These are phyloP conservation scores for Pterostichus niger DNA, from an alignment of 2,888 invertebrate genomes.

Conservation along the genomic window DNA sequence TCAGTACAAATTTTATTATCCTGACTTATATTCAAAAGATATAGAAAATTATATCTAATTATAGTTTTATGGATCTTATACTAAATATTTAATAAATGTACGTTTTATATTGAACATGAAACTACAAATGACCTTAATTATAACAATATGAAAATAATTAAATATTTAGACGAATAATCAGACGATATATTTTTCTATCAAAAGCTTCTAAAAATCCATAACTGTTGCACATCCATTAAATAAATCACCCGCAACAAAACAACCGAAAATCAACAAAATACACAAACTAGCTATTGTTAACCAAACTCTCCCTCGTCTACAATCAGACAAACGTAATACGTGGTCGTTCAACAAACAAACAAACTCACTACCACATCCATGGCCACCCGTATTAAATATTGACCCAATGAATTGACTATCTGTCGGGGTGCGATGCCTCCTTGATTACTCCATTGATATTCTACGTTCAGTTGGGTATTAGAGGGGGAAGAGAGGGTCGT, in stretches of 20 bases:
- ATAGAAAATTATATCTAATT: no score
- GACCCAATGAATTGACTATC: conserved; percentile 53
- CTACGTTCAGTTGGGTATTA: conserved; percentile 5
- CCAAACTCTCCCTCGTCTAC: background rate
- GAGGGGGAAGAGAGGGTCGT: conserved; percentile 5
- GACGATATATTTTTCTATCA: background rate
- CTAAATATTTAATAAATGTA: no score
- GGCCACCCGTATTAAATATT: conserved; percentile 53
- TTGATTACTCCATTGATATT: conserved; percentile 57
- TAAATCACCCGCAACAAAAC: conserved; percentile 3
- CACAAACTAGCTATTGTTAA: conserved; percentile 11
- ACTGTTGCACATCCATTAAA: conserved; percentile 2
- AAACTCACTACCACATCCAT: conserved; percentile 14
- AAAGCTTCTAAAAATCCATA: background rate
- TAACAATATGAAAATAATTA: no score
- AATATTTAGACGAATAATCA: background rate
- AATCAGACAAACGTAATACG: conserved; percentile 8
- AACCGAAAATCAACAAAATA: conserved; percentile 8
- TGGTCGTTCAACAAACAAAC: conserved; percentile 9
- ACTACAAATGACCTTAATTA: no score
- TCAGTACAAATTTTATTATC: no score
- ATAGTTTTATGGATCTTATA: no score
- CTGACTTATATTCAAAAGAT: no score
- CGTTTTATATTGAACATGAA: no score
- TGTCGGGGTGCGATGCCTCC: conserved; percentile 11